phyloP scores from a whole-genome alignment of 1,140 invertebrate species.

The Campoletis sonorensis region DNA sequence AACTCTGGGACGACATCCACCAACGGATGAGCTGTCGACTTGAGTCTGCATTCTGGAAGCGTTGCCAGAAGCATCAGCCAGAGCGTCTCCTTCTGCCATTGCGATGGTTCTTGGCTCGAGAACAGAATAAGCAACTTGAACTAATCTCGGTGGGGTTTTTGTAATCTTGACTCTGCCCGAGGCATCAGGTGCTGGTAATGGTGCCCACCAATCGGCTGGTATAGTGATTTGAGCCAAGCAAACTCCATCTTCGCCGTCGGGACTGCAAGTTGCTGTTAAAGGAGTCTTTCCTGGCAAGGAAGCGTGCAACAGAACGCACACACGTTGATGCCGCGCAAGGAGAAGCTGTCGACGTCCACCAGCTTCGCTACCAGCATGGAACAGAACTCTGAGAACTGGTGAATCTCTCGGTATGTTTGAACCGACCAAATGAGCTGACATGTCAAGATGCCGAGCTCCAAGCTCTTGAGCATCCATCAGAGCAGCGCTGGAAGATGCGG shows the following conservation, averaged over 20 bases:
- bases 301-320: slow-evolving; percentile 87
- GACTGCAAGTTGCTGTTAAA: slow-evolving; percentile 89
- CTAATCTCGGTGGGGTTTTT: slow-evolving; percentile 83
- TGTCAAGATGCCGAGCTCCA: slow-evolving; percentile 86
- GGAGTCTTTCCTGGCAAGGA: slow-evolving; percentile 78
- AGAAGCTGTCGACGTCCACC: slow-evolving; percentile 78
- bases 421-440: slow-evolving; percentile 93
- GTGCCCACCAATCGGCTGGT: slow-evolving; percentile 92
- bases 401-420: slow-evolving; percentile 88
- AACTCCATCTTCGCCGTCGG: slow-evolving; percentile 91
- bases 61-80: slow-evolving; percentile 29
- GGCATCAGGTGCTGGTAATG: slow-evolving; percentile 80
- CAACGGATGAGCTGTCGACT: slow-evolving; percentile 52
- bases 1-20: slow-evolving; percentile 83
- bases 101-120: slow-evolving; percentile 82
- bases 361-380: slow-evolving; percentile 90
- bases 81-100: slow-evolving; percentile 30
- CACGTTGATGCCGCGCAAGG: slow-evolving; percentile 78
- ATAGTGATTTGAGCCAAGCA: slow-evolving; percentile 90
- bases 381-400: slow-evolving; percentile 91
- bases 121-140: slow-evolving; percentile 89
- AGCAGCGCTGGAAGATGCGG: slow-evolving; percentile 64
- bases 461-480: slow-evolving; percentile 82
- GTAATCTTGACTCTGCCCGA: slow-evolving; percentile 76
- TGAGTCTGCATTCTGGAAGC: slow-evolving; percentile 34